phyloP scores from a whole-genome alignment of 2,888 invertebrate species.

The Trichogramma evanescens region DNA sequence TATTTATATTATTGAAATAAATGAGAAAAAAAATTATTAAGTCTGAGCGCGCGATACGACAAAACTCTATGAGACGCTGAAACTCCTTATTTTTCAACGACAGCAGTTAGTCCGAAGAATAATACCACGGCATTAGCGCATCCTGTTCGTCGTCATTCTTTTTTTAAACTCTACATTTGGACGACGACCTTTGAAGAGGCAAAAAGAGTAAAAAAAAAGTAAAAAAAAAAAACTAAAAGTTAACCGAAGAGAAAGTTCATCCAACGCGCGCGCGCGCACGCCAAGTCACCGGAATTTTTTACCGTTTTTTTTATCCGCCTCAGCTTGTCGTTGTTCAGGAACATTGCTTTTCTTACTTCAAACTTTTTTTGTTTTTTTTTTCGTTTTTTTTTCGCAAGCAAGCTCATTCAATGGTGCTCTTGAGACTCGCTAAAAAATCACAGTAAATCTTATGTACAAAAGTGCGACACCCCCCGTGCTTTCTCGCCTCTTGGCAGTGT shows the following conservation, averaged over 20 bases:
- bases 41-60: slow-evolving; percentile 7
- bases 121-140: slow-evolving; percentile 5
- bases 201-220: too few species aligned
- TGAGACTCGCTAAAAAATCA: slow-evolving; percentile 29
- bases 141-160: neutral
- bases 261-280: neutral
- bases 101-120: neutral
- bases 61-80: slow-evolving; percentile 1
- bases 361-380: neutral
- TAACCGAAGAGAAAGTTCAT: slow-evolving; percentile 1
- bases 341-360: slow-evolving; percentile 9
- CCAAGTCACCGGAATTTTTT: neutral
- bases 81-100: neutral
- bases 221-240: neutral
- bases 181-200: too few species aligned
- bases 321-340: neutral
- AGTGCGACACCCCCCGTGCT: slow-evolving; percentile 12
- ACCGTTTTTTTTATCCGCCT: neutral
- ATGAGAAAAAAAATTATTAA: slow-evolving; percentile 1
- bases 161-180: too few species aligned
- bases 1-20: too few species aligned
- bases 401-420: slow-evolving; percentile 22
- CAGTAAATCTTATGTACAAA: slow-evolving; percentile 31
- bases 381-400: neutral
- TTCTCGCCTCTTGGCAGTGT: neutral